Evolutionary conservation across 2,888 invertebrate species (phyloP).

Genomic region (Gymnocheta viridis): DNA sequence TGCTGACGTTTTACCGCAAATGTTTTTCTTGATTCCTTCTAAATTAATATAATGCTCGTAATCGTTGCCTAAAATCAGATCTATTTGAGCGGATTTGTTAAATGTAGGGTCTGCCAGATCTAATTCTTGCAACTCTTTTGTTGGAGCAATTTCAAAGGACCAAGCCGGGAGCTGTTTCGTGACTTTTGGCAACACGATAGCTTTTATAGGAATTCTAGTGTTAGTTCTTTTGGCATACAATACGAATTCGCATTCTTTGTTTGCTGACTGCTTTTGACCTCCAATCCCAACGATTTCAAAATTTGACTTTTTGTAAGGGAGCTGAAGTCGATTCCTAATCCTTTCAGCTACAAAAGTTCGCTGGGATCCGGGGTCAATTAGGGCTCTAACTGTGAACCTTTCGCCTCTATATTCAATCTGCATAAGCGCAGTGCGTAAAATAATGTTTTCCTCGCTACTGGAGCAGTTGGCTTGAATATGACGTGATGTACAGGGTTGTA

Average conservation of each 20-base stretch:
- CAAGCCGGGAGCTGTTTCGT: neutral
- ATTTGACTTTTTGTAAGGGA: too few species aligned
- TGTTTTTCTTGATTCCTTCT: too few species aligned
- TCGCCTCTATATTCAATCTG: slow-evolving; percentile 5
- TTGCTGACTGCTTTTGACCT: neutral
- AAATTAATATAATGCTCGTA: neutral
- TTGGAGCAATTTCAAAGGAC: too few species aligned
- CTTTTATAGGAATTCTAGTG: neutral
- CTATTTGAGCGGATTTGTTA: neutral
- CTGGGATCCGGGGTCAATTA: too few species aligned
- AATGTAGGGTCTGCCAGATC: neutral
- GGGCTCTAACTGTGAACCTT: too few species aligned
- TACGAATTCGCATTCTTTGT: neutral
- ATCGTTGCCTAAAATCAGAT: neutral
- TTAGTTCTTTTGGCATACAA: neutral
- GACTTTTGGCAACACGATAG: slow-evolving; percentile 6
- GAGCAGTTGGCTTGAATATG: neutral
- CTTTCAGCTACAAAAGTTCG: too few species aligned
- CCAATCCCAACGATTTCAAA: too few species aligned
- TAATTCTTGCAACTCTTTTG: neutral
- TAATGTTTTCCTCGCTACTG: neutral
- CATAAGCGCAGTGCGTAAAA: neutral
- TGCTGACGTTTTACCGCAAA: neutral
- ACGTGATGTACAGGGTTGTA: neutral
- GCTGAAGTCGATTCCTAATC: too few species aligned